These are phyloP conservation scores for Cliona cf. orientalis DNA, from an alignment of 37 sponge, comb jelly and placozoan genomes.

Conservation along the genomic window DNA sequence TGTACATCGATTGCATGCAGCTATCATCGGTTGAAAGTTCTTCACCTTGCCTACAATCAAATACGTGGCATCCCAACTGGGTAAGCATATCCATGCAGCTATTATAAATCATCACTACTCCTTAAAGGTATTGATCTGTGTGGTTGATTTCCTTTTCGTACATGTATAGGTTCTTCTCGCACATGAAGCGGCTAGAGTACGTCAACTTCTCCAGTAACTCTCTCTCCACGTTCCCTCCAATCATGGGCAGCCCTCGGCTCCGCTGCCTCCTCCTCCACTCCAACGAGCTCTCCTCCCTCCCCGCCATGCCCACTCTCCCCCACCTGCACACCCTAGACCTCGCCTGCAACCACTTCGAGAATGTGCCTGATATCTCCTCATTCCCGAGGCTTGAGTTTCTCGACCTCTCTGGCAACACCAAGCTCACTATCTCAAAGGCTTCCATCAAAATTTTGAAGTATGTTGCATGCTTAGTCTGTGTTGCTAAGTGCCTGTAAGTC, in stretches of 20 bases:
- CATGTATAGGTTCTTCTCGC: slow-evolving; percentile 36
- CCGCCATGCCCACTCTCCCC: slow-evolving; percentile 26
- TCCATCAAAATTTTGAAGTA: background rate
- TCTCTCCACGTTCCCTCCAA: slow-evolving; percentile 48
- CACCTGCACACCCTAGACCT: slow-evolving; percentile 56
- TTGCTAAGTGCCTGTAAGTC: too few relatives aligned
- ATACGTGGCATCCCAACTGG: slow-evolving; percentile 44
- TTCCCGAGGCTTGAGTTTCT: slow-evolving; percentile 48
- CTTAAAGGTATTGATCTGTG: background rate
- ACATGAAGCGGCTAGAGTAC: slow-evolving; percentile 41
- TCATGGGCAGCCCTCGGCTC: slow-evolving; percentile 46
- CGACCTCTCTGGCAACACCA: slow-evolving; percentile 71
- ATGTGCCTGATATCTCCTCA: slow-evolving; percentile 32
- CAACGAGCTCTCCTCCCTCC: slow-evolving; percentile 49
- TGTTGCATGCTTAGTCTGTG: too few relatives aligned
- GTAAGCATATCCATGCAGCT: slow-evolving; percentile 18
- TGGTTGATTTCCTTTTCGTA: background rate
- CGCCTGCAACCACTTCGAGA: slow-evolving; percentile 49
- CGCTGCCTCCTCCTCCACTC: slow-evolving; percentile 58
- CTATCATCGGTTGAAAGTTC: slow-evolving; percentile 62
- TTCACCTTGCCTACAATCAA: slow-evolving; percentile 67
- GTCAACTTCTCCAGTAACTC: slow-evolving; percentile 74
- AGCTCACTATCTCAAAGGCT: background rate
- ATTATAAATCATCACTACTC: background rate
- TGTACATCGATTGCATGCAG: too few relatives aligned